Evolutionary conservation across 2,888 invertebrate species (phyloP), one percentile per base, ranked within the genome.

Genomic region (Fragum sueziense): DNA sequence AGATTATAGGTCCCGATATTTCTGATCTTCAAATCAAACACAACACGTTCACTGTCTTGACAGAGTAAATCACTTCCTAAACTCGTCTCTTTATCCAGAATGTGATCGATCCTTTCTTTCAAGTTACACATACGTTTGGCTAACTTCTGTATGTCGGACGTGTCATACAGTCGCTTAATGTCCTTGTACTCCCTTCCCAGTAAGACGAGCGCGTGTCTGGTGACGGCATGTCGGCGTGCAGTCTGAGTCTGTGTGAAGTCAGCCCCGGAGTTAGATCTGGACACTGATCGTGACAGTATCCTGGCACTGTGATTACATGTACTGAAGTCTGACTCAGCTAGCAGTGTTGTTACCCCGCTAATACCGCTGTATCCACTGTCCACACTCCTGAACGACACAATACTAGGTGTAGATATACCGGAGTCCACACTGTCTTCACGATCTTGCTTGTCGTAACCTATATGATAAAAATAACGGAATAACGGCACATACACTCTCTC

Each of bases 81-180:
- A 61, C 79, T 84, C 20, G 84, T 86, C 69, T 90, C 90, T 37
- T 86, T 85, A 61, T 89, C 89, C 14, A 90, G 74, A 20, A 90
- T 76, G 62, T 85, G 85, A 31, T 90, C 89, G 33, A 88, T 71
- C 27, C 88, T 83, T 29, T 88, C 89, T 73, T 89, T 88, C 0
- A 90, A 67, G 51, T 86, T 87, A 3, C 86, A 86, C 25, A 91
- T 75, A 71, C 90, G 82, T 31, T 87, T 84, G 7, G 89, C 87
- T 3, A 89, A 78, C 22, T 86, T 87, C 69, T 90, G 89, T 7
- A 90, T 80, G 22, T 89, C 90, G 0, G 88, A 76, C 3, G 87
- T 87, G 70, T 91, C 91, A 69, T 90, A 91, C 17, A 91, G 76
- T 17, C 86, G 75, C 71, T 87, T 88, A 17, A 91, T 87, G 52